Evolutionary conservation across 2,888 invertebrate species (phyloP), one percentile per base, ranked within the genome.

Genomic region (Pterostichus madidus): DNA sequence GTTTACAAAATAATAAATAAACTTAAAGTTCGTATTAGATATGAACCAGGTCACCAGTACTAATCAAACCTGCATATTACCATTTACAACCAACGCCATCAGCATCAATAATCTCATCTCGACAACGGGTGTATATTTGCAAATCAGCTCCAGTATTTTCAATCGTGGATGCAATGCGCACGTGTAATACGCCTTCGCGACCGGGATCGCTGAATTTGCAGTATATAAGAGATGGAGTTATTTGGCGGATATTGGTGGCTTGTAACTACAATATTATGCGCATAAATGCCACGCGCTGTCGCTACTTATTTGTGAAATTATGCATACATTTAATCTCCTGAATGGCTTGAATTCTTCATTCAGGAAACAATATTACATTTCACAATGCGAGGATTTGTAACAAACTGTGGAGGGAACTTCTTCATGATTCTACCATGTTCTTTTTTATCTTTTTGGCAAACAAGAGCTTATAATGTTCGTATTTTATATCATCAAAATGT

Each of bases 281-380:
- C 64, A 64, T 64, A 64, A 59, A 64, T 64, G 64, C 64, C 64
- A 11, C 31, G n/a, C 35, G 64, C 35, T 64, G 64, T 35, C 64
- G 64, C 24, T 59, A 35, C 64, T 64, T 64, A 64, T 64, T 64
- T 64, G 64, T 5, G 64, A 35, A 64, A 64, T 64, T 64, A 64
- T 64, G 64, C 64, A 35, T 32, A 64, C 64, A 35, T 64, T 64
- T 64, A 64, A 64, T 64, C 64, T 64, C 13, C 64, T 10, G 64
- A 64, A 64, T 64, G 64, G 64, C 64, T 64, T 32, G 64, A 64
- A 64, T 64, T n/a, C 64, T 64, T 64, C 64, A 64, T 64, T 64
- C 64, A 64, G 35, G 64, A 64, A 64, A 64, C 64, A 64, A 64
- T 64, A 64, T 64, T 64, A 64, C 64, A 35, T 32, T 64, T 64